Evolutionary conservation across 2,888 invertebrate genomes (phyloP).

Genomic region (Smittia aterrima): DNA sequence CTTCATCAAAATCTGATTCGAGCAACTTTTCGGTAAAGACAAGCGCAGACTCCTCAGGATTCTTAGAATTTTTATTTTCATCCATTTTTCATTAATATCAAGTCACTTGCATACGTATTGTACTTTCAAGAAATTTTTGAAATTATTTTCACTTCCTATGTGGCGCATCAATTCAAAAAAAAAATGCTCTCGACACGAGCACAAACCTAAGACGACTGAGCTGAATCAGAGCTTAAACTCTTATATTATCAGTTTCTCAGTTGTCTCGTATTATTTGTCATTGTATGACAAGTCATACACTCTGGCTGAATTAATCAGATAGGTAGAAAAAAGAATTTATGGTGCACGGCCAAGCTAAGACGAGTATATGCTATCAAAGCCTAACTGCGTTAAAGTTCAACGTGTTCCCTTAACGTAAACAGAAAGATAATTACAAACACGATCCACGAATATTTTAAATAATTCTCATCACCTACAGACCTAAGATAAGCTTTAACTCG

Average conservation of each 20-base stretch:
- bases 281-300: constrained; percentile 15
- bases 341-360: background rate
- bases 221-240: constrained; percentile 1
- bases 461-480: no score
- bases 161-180: background rate
- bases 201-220: constrained; percentile 12
- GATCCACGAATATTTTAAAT: no score
- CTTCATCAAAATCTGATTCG: constrained; percentile 52
- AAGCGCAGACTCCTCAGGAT: background rate
- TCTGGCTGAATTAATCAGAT: background rate
- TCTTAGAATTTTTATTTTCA: background rate
- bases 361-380: background rate
- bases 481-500: no score
- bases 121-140: background rate
- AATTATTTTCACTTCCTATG: background rate
- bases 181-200: background rate
- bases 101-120: background rate
- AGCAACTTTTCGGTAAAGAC: constrained; percentile 43
- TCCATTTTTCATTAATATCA: constrained; percentile 39
- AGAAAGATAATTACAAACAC: no score
- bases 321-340: background rate
- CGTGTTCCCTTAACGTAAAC: no score
- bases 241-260: constrained; percentile 26
- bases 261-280: constrained; percentile 17
- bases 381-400: background rate